Evolutionary conservation across 1,140 invertebrate species (phyloP).

Genomic region (Dendroctonus valens): DNA sequence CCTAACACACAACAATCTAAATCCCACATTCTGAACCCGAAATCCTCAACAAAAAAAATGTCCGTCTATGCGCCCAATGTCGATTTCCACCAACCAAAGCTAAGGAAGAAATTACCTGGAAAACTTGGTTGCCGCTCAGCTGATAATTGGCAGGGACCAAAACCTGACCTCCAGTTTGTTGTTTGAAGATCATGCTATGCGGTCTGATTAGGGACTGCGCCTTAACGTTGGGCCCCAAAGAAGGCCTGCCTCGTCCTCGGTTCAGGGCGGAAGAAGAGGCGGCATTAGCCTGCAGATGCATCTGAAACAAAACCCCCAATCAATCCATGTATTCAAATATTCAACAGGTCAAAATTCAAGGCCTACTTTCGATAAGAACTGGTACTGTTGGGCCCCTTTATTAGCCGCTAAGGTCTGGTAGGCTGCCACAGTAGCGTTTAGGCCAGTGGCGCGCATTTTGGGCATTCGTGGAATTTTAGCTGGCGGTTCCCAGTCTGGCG

Average conservation of each 20-base stretch:
- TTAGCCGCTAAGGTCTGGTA: conserved; percentile 47
- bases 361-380: conserved; percentile 37
- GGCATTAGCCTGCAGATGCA: conserved; percentile 34
- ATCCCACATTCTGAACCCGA: neutral
- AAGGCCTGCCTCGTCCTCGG: conserved; percentile 51
- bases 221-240: conserved; percentile 37
- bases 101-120: conserved; percentile 54
- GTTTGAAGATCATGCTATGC: conserved; percentile 59
- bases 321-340: neutral
- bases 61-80: neutral
- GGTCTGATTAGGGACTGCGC: conserved; percentile 38
- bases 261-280: conserved; percentile 33
- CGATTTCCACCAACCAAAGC: neutral
- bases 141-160: conserved; percentile 61
- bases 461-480: conserved; percentile 82
- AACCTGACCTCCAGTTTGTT: conserved; percentile 54
- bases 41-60: neutral
- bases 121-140: conserved; percentile 61
- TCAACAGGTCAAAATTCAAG: neutral
- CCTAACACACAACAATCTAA: conserved; percentile 43
- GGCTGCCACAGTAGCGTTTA: conserved; percentile 46
- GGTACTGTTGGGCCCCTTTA: conserved; percentile 53
- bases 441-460: conserved; percentile 54
- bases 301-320: conserved; percentile 15
- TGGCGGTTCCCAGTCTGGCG: conserved; percentile 86